Conservation (phyloP, 2,797 vertebrate species). For the Melanotaenia trifasciata region DNA sequence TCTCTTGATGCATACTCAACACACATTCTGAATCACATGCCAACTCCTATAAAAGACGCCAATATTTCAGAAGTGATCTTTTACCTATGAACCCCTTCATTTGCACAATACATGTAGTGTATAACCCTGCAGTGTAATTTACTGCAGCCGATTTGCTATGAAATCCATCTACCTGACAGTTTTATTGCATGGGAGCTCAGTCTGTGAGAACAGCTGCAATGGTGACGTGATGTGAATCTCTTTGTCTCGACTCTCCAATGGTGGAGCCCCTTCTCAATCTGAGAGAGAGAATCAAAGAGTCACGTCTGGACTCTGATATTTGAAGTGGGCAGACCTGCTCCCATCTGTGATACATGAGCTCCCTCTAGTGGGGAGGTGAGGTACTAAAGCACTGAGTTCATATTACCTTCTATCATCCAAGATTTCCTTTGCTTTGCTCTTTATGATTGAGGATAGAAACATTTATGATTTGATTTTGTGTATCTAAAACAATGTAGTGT, state of each 20-base stretch:
- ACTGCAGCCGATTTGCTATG: neutral
- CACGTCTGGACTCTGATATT: conserved; percentile 8
- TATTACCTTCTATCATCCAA: neutral
- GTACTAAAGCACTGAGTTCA: neutral
- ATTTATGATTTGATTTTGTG: neutral
- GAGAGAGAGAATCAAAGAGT: conserved; percentile 37
- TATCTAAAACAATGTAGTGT: neutral
- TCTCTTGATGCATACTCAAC: neutral
- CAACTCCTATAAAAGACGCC: neutral
- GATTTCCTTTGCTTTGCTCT: neutral
- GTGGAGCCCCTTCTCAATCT: conserved; percentile 3
- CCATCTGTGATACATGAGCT: conserved; percentile 24
- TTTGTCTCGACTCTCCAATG: conserved; percentile 31
- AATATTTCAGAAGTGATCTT: neutral
- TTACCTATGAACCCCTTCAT: neutral
- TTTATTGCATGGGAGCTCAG: conserved; percentile 16
- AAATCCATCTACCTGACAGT: conserved; percentile 15
- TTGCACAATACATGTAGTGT: neutral
- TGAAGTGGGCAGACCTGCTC: neutral
- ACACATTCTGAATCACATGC: neutral
- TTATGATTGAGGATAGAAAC: neutral
- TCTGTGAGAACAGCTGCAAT: conserved; percentile 49
- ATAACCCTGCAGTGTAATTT: neutral
- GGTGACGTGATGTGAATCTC: conserved; percentile 63
- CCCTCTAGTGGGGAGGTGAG: conserved; percentile 50